Percentiles rank a stretch among this genome's conserved stretches.
Evolutionary conservation across 1,140 invertebrate genomes (phyloP).

Genomic region (Drosophila lowei): DNA sequence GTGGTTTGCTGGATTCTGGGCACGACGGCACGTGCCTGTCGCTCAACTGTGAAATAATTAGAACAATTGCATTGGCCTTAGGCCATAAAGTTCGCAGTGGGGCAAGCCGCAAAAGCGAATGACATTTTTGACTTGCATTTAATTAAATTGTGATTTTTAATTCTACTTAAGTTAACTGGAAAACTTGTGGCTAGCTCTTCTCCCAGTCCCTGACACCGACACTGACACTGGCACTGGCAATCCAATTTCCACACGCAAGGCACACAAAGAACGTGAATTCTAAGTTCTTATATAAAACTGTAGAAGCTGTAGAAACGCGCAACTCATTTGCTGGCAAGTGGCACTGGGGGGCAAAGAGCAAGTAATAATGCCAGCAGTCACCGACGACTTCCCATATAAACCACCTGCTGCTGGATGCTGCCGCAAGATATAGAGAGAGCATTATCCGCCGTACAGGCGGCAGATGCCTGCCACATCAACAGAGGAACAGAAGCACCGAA

Average conservation of each 20-base stretch:
- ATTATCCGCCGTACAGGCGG: slow-evolving; percentile 28
- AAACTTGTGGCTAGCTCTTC: slow-evolving; percentile 50
- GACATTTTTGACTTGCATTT: slow-evolving; percentile 61
- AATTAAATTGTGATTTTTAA: slow-evolving; percentile 72
- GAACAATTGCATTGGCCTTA: slow-evolving; percentile 69
- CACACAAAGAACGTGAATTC: slow-evolving; percentile 11
- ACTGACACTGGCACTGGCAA: slow-evolving; percentile 1
- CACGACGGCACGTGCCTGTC: slow-evolving; percentile 56
- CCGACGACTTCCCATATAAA: slow-evolving; percentile 48
- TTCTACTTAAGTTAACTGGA: slow-evolving; percentile 72
- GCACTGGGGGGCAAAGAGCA: slow-evolving; percentile 24
- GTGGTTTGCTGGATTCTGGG: slow-evolving; percentile 18
- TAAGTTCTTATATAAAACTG: slow-evolving; percentile 6
- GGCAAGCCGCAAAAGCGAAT: slow-evolving; percentile 17
- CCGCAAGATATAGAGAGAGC: slow-evolving; percentile 26
- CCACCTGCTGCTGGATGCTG: slow-evolving; percentile 59
- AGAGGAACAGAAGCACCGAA: no score
- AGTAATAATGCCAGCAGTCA: slow-evolving; percentile 40
- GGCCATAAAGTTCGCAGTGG: slow-evolving; percentile 36
- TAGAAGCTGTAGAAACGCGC: slow-evolving; percentile 3
- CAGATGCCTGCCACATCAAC: slow-evolving; percentile 56
- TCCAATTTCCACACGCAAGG: slow-evolving; percentile 39
- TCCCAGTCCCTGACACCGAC: no score
- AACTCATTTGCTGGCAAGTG: slow-evolving; percentile 33
- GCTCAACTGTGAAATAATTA: slow-evolving; percentile 65